These are phyloP conservation scores for Xerus rutilus DNA, from an alignment of 2,797 vertebrate genomes.

Conservation along the genomic window DNA sequence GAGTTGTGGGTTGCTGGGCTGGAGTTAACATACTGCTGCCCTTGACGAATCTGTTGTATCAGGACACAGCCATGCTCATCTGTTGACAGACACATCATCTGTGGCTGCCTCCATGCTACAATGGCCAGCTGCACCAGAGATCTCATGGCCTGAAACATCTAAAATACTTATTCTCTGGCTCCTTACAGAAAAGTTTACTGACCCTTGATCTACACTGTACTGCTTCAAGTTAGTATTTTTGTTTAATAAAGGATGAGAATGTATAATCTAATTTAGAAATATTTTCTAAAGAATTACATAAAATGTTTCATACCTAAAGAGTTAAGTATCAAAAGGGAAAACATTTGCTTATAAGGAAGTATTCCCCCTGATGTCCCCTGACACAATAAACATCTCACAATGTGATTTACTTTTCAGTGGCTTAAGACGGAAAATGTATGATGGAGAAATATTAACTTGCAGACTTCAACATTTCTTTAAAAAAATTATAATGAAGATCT, in stretches of 20 bases:
- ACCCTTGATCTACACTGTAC: background rate
- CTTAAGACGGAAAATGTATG: slow-evolving; percentile 43
- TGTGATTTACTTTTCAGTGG: slow-evolving; percentile 32
- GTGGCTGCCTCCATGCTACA: background rate
- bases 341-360: background rate
- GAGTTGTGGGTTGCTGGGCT: background rate
- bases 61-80: background rate
- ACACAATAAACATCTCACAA: background rate
- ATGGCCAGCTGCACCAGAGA: background rate
- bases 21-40: background rate
- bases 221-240: background rate
- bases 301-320: background rate
- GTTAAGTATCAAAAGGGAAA: slow-evolving; percentile 44
- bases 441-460: background rate
- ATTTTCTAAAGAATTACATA: background rate
- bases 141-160: background rate
- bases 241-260: background rate
- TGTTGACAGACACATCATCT: background rate
- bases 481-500: slow-evolving; percentile 43
- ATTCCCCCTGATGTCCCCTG: background rate
- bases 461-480: background rate
- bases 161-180: background rate
- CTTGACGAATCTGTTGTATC: background rate
- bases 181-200: background rate
- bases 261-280: background rate